phyloP scores from a whole-genome alignment of 2,888 invertebrate genomes.

The Caenorhabditis sp. region DNA sequence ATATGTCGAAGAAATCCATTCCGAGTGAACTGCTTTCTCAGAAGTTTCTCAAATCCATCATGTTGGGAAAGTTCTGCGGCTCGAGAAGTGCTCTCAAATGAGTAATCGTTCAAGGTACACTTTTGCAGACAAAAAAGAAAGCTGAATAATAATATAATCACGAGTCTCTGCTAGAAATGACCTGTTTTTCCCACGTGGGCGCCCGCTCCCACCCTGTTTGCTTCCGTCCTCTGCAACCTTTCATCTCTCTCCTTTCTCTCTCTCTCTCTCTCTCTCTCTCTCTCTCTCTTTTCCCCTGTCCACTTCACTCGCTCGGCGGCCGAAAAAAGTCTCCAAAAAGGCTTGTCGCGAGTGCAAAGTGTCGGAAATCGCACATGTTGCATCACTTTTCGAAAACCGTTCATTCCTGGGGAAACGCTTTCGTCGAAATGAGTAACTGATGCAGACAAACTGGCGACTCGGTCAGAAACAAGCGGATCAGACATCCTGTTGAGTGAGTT shows the following conservation, averaged over 20 bases:
- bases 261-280: neutral
- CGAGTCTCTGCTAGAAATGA: neutral
- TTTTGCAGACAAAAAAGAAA: no score
- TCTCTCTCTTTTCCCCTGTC: neutral
- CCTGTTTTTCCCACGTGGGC: conserved; percentile 9
- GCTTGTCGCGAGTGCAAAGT: conserved; percentile 22
- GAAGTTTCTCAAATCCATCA: no score
- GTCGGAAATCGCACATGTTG: conserved; percentile 7
- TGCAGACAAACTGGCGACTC: no score
- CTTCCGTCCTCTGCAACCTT: no score
- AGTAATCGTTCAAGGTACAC: neutral
- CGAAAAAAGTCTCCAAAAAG: conserved; percentile 16
- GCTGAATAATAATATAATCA: no score
- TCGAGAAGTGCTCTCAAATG: neutral
- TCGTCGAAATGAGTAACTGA: neutral
- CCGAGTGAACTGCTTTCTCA: no score
- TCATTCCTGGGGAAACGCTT: conserved; percentile 21
- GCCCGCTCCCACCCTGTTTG: neutral
- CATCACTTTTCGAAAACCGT: conserved; percentile 40
- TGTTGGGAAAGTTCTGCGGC: neutral
- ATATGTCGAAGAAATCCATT: no score
- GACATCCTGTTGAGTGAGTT: conserved; percentile 18
- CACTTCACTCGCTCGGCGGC: conserved; percentile 10
- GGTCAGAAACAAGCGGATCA: conserved; percentile 3
- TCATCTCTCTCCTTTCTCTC: no score